Evolutionary conservation across 1,140 invertebrate species (phyloP), one percentile per base, ranked within the genome.

Genomic region (Berghia stephanieae): DNA sequence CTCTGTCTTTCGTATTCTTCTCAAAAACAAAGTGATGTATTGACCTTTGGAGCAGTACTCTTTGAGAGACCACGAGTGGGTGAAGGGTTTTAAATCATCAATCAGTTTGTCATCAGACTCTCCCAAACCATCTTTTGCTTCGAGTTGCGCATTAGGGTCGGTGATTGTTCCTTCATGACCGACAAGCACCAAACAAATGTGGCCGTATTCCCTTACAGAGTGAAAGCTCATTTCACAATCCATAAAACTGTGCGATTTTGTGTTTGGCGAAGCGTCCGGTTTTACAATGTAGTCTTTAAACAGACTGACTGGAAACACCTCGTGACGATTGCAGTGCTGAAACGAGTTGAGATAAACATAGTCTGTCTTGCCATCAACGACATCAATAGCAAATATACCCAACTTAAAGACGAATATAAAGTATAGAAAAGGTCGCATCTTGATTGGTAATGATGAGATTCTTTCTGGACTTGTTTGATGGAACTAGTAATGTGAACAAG

Each of bases 321-420:
- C 46, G 42, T 70, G 18, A 10, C 57, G 46, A n/a, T 49, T 49
- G 27, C 70, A 73, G 49, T 55, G 27, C 3, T 13, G 13, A 57
- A 55, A 73, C 2, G 70, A 73, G 34, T 73, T 73, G 3, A 73
- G 49, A 73, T 44, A 70, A 13, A 70, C 68, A 13, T 34, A n/a
- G n/a, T n/a, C n/a, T n/a, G n/a, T n/a, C n/a, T n/a, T n/a, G n/a
- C n/a, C n/a, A n/a, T n/a, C n/a, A n/a, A n/a, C n/a, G n/a, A n/a
- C n/a, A n/a, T n/a, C n/a, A n/a, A n/a, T n/a, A n/a, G n/a, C n/a
- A n/a, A n/a, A n/a, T n/a, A n/a, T n/a, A n/a, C n/a, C n/a, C n/a
- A n/a, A n/a, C n/a, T n/a, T n/a, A n/a, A n/a, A n/a, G n/a, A n/a
- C n/a, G n/a, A n/a, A n/a, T n/a, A n/a, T n/a, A n/a, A n/a, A n/a